A percentile compares a stretch with the other conserved stretches of the same genome.
Conservation (phyloP, 2,113 vertebrate genomes). For the Corydoras maculifer region DNA sequence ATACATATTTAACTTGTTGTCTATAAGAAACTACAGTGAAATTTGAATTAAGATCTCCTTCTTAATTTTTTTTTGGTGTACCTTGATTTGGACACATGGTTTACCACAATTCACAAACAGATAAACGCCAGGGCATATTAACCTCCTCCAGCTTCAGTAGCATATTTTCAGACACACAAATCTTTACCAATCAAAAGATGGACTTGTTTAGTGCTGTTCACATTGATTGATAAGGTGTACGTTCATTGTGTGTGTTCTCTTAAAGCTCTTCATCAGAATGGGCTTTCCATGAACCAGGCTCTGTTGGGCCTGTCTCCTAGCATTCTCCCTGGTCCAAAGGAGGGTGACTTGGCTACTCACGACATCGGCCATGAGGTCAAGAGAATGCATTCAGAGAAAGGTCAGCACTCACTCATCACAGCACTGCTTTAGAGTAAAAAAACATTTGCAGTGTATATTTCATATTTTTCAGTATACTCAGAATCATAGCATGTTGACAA, state of each 20-base stretch:
- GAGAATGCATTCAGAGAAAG: conserved; percentile 94
- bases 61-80: too few relatives aligned
- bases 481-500: too few relatives aligned
- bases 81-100: conserved; percentile 41
- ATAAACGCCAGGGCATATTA: conserved; percentile 42
- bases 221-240: too few relatives aligned
- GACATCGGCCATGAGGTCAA: conserved; percentile 89
- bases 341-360: conserved; percentile 92
- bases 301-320: conserved; percentile 93
- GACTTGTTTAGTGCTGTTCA: conserved; percentile 3
- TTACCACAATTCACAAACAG: conserved; percentile 40
- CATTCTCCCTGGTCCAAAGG: conserved; percentile 88
- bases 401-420: conserved; percentile 56
- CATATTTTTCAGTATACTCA: too few relatives aligned
- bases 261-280: conserved; percentile 90
- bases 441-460: too few relatives aligned
- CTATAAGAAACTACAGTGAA: too few relatives aligned
- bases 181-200: conserved; percentile 32
- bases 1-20: too few relatives aligned
- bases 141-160: conserved; percentile 21
- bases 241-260: conserved; percentile 15
- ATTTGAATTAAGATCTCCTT: too few relatives aligned
- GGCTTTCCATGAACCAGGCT: conserved; percentile 94
- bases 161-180: conserved; percentile 22
- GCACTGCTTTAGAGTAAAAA: too few relatives aligned